Evolutionary conservation across 2,113 vertebrate genomes (phyloP).

Genomic region (Phyllostomus hastatus): DNA sequence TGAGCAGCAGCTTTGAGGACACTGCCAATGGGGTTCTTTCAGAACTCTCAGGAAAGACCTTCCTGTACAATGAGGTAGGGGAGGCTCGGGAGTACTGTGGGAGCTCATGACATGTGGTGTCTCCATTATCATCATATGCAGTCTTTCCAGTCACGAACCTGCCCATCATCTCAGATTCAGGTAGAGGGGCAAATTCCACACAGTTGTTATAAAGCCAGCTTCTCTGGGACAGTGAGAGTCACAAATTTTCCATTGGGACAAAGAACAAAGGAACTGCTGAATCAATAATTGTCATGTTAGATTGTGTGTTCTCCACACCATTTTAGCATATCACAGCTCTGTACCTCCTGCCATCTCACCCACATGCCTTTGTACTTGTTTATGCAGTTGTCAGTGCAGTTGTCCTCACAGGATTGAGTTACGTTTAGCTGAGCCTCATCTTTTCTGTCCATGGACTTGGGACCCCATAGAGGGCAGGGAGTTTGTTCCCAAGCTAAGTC

Average conservation of each 20-base stretch:
- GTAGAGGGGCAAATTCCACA: not conserved
- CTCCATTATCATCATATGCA: no score
- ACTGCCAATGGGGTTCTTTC: not conserved
- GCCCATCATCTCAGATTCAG: not conserved
- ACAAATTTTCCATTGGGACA: not conserved
- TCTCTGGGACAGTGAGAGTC: not conserved
- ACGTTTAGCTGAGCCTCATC: not conserved
- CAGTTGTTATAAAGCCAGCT: not conserved
- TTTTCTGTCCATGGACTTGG: not conserved
- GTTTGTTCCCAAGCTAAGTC: not conserved
- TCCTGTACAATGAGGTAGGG: no score
- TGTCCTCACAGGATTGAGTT: no score
- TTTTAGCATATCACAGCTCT: not conserved
- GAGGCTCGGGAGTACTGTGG: rapidly evolving
- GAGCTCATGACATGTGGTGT: not conserved
- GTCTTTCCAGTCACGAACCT: not conserved
- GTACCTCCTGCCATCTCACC: not conserved
- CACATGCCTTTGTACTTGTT: rapidly evolving
- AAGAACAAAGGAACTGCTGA: not conserved
- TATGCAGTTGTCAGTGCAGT: not conserved
- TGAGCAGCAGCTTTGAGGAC: not conserved
- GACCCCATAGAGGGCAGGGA: not conserved
- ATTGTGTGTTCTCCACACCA: not conserved
- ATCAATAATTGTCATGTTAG: not conserved
- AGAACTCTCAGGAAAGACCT: not conserved